phyloP scores from a whole-genome alignment of 2,888 invertebrate genomes.

The Ectemnius cavifrons region DNA sequence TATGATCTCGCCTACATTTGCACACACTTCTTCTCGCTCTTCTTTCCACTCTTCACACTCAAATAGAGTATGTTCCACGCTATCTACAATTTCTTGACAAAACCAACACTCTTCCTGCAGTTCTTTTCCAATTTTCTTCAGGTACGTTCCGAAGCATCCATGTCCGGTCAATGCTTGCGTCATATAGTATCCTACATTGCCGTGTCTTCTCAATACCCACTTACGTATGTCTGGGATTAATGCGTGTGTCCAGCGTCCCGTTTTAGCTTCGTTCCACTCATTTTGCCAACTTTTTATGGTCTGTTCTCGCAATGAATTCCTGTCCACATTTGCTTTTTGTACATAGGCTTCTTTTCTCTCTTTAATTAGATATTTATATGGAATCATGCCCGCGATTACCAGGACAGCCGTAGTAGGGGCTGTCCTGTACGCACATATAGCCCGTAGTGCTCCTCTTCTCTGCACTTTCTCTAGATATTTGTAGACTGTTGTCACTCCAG shows the following conservation, averaged over 20 bases:
- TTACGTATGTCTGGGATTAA: background rate
- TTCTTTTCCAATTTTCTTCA: conserved; percentile 37
- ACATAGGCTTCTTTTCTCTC: background rate
- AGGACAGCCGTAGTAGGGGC: background rate
- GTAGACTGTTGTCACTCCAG: too few relatives aligned
- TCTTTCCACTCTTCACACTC: conserved; percentile 10
- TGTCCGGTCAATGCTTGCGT: conserved; percentile 57
- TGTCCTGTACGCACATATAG: background rate
- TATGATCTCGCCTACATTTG: too few relatives aligned
- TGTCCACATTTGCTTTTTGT: background rate
- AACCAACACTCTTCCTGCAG: conserved; percentile 30
- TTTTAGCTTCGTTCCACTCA: background rate
- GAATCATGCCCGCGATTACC: background rate
- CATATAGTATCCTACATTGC: background rate
- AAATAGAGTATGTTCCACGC: conserved; percentile 50
- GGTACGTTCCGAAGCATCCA: conserved; percentile 50
- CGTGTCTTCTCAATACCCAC: background rate
- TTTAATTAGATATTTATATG: background rate
- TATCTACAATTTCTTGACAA: conserved; percentile 29
- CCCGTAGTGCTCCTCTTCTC: too few relatives aligned
- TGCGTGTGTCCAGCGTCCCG: background rate
- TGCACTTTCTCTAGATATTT: too few relatives aligned
- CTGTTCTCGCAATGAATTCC: background rate
- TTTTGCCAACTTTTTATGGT: background rate
- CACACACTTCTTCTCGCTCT: too few relatives aligned